Conservation (phyloP, 2,888 invertebrate genomes). For the Corbicula japonica region DNA sequence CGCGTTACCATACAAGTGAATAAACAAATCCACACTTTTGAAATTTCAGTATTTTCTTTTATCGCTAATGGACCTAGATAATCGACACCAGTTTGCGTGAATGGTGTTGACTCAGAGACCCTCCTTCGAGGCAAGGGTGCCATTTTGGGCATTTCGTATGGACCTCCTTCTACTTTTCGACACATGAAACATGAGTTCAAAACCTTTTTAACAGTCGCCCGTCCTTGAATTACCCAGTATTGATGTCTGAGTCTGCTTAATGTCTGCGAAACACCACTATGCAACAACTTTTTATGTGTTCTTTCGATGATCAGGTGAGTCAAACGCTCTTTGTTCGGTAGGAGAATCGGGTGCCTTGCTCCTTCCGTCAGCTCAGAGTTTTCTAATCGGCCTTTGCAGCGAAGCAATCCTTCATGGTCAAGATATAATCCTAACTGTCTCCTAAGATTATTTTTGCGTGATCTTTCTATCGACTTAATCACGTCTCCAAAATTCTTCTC, state of each 20-base stretch:
- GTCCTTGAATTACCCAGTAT: background rate
- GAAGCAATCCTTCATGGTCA: background rate
- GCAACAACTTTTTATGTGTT: background rate
- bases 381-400: background rate
- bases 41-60: background rate
- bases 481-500: slow-evolving; percentile 17
- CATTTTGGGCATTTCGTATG: background rate
- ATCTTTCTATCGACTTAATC: background rate
- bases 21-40: slow-evolving; percentile 51
- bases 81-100: background rate
- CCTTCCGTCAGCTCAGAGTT: background rate
- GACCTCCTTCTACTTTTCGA: slow-evolving; percentile 1
- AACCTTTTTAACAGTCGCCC: background rate
- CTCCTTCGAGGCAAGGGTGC: background rate
- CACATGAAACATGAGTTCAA: background rate
- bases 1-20: slow-evolving; percentile 49
- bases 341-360: slow-evolving; percentile 5
- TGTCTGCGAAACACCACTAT: no score
- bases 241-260: background rate
- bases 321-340: background rate
- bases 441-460: slow-evolving; percentile 4
- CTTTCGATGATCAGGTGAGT: slow-evolving; percentile 4
- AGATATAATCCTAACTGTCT: background rate
- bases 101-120: background rate
- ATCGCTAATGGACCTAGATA: background rate